phyloP scores from a whole-genome alignment of 2,797 vertebrate species.

The Centroberyx gerrardi region DNA sequence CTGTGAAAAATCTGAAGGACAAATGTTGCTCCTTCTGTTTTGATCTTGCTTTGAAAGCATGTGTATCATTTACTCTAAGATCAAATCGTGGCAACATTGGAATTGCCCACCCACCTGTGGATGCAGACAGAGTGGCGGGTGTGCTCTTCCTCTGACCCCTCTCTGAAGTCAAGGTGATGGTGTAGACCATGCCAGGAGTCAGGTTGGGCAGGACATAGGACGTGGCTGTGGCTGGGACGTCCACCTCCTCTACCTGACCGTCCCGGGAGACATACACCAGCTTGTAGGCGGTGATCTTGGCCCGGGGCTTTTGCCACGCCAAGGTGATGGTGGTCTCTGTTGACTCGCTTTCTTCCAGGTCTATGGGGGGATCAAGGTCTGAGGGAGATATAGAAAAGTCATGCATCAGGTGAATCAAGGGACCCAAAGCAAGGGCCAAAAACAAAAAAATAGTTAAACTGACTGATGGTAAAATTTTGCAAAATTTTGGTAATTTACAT shows the following conservation, averaged over 20 bases:
- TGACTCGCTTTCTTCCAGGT: conserved; percentile 82
- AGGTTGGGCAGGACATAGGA: conserved; percentile 83
- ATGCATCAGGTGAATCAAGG: neutral
- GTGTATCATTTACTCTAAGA: neutral
- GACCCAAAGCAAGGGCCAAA: too few relatives aligned
- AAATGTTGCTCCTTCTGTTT: neutral
- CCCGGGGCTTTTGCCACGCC: conserved; percentile 89
- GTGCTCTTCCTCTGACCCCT: conserved; percentile 90
- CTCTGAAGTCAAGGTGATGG: conserved; percentile 86
- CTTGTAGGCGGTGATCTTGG: conserved; percentile 90
- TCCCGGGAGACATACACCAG: conserved; percentile 81
- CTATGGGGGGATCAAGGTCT: conserved; percentile 93
- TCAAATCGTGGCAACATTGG: neutral
- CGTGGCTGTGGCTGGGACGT: conserved; percentile 84
- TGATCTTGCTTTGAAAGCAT: neutral
- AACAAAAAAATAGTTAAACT: neutral
- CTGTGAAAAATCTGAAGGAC: neutral
- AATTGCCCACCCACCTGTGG: conserved; percentile 86
- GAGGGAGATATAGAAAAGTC: neutral
- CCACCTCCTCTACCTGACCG: conserved; percentile 80
- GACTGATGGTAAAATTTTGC: neutral
- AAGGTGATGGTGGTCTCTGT: conserved; percentile 89
- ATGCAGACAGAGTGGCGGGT: conserved; percentile 78
- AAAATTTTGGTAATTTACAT: neutral
- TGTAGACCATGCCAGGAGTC: conserved; percentile 88